A percentile compares a stretch with the other conserved stretches of the same genome.
phyloP scores from a whole-genome alignment of 2,797 vertebrate species.

The Hafferia zeledoni region DNA sequence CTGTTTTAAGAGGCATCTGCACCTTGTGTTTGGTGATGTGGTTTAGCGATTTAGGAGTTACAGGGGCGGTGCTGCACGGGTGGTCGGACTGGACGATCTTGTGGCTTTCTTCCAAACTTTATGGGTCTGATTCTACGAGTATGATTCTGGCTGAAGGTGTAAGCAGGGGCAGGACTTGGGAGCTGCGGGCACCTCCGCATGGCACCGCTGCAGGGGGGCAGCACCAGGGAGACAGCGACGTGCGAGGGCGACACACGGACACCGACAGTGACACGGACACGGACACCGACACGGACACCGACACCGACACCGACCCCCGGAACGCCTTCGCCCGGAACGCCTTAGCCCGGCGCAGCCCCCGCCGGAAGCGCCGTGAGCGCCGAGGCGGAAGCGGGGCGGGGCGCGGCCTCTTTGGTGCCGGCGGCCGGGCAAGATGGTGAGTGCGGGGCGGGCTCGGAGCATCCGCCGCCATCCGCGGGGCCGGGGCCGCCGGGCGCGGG shows the following conservation, averaged over 20 bases:
- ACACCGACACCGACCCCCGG: no score
- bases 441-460: rapidly evolving
- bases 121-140: neutral
- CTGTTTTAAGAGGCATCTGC: rapidly evolving
- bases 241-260: no score
- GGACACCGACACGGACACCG: no score
- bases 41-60: neutral
- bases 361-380: neutral
- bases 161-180: rapidly evolving
- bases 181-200: rapidly evolving
- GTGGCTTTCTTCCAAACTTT: rapidly evolving
- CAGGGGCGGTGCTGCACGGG: rapidly evolving
- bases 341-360: neutral
- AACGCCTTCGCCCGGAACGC: no score
- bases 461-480: neutral
- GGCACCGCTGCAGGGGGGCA: no score
- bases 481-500: neutral
- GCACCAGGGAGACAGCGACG: rapidly evolving
- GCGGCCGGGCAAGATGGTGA: neutral
- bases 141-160: rapidly evolving
- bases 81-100: rapidly evolving
- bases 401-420: neutral
- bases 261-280: no score
- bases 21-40: rapidly evolving
- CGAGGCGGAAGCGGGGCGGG: neutral